phyloP scores from a whole-genome alignment of 2,888 invertebrate species.

The Apotomis betuletana region DNA sequence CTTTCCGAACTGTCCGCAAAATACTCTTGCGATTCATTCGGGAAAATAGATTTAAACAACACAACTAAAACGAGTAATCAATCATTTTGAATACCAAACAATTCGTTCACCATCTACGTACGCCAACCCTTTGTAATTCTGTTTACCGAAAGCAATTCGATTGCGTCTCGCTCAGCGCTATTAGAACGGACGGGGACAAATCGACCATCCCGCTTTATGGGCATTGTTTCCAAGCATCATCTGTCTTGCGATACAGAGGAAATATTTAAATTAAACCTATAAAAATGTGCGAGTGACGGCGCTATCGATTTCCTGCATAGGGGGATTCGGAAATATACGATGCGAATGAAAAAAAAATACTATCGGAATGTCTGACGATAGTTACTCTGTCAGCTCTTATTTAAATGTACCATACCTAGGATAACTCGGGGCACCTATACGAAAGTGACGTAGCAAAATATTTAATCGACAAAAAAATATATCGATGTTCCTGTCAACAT shows the following conservation, averaged over 20 bases:
- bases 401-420: too few relatives aligned
- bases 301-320: not conserved
- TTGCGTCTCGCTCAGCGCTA: slow-evolving; percentile 53
- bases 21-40: too few relatives aligned
- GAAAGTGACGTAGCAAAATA: too few relatives aligned
- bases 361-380: too few relatives aligned
- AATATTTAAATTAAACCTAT: slow-evolving; percentile 37
- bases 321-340: not conserved
- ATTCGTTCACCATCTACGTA: not conserved
- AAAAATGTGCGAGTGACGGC: slow-evolving; percentile 21
- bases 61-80: not conserved
- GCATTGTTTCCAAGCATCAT: slow-evolving; percentile 28
- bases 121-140: slow-evolving; percentile 14
- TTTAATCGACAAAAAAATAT: too few relatives aligned
- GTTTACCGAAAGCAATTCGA: slow-evolving; percentile 29
- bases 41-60: too few relatives aligned
- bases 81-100: not conserved
- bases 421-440: too few relatives aligned
- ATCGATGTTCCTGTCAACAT: too few relatives aligned
- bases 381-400: too few relatives aligned
- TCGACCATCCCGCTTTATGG: slow-evolving; percentile 58
- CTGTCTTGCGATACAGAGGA: slow-evolving; percentile 7
- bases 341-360: too few relatives aligned
- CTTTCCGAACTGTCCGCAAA: too few relatives aligned
- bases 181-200: slow-evolving; percentile 59